A percentile compares a stretch with the other conserved stretches of the same genome.
These are phyloP conservation scores for Aselliscus stoliczkanus DNA, from an alignment of 2,797 vertebrate genomes.

Conservation along the genomic window DNA sequence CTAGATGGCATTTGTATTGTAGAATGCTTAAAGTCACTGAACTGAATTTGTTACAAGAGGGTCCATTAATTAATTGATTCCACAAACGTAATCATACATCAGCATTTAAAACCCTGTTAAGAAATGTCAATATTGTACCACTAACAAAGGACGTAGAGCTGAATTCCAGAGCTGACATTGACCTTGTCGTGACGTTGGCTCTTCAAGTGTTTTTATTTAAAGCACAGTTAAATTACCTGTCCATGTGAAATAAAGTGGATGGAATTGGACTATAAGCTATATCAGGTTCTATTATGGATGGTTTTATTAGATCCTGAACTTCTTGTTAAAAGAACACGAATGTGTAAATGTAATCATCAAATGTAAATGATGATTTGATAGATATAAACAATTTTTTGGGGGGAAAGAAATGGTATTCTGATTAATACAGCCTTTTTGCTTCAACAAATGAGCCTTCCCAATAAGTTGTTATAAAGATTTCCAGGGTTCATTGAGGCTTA, in stretches of 20 bases:
- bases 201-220: background rate
- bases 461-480: background rate
- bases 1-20: background rate
- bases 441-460: background rate
- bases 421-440: background rate
- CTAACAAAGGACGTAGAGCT: background rate
- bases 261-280: background rate
- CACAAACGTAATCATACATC: too few relatives aligned
- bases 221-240: background rate
- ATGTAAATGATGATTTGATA: background rate
- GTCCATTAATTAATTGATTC: too few relatives aligned
- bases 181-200: background rate
- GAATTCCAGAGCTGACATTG: background rate
- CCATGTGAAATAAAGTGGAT: background rate
- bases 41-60: too few relatives aligned
- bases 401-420: background rate
- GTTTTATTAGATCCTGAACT: background rate
- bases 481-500: background rate
- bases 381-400: background rate
- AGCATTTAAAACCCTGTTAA: background rate
- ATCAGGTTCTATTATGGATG: background rate
- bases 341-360: background rate
- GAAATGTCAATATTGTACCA: background rate
- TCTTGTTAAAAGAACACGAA: background rate
- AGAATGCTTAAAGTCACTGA: too few relatives aligned